Percentiles rank a stretch among this genome's conserved stretches.
phyloP scores from a whole-genome alignment of 2,888 invertebrate genomes.

The Antitype chi region DNA sequence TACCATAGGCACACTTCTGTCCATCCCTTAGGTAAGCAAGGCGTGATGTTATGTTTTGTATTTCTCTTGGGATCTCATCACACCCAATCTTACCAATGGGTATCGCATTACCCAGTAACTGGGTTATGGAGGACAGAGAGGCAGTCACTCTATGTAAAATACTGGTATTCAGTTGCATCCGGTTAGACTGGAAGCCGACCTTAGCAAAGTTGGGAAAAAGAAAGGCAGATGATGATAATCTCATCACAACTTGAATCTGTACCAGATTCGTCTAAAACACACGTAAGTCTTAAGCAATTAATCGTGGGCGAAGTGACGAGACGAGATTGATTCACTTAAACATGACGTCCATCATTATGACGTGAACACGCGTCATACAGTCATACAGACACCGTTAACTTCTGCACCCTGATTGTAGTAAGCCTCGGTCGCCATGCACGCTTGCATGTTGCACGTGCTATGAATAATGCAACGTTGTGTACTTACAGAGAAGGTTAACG shows the following conservation, averaged over 20 bases:
- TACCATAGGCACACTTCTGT: too few species aligned
- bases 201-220: too few species aligned
- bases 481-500: background rate
- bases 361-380: conserved; percentile 13
- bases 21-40: too few species aligned
- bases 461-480: conserved; percentile 14
- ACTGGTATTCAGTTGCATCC: too few species aligned
- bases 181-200: too few species aligned
- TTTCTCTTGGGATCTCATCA: background rate
- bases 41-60: background rate
- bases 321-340: background rate
- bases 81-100: too few species aligned
- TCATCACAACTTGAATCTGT: background rate
- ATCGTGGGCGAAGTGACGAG: background rate
- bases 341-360: background rate
- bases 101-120: too few species aligned
- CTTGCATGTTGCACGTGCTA: conserved; percentile 26
- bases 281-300: background rate
- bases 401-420: conserved; percentile 14
- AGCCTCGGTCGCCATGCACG: background rate
- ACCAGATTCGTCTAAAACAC: background rate
- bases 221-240: background rate
- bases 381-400: background rate
- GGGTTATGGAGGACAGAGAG: too few species aligned
- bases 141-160: too few species aligned